Evolutionary conservation across 2,888 invertebrate species (phyloP), one percentile per base, ranked within the genome.

Genomic region (Agrochola lota): DNA sequence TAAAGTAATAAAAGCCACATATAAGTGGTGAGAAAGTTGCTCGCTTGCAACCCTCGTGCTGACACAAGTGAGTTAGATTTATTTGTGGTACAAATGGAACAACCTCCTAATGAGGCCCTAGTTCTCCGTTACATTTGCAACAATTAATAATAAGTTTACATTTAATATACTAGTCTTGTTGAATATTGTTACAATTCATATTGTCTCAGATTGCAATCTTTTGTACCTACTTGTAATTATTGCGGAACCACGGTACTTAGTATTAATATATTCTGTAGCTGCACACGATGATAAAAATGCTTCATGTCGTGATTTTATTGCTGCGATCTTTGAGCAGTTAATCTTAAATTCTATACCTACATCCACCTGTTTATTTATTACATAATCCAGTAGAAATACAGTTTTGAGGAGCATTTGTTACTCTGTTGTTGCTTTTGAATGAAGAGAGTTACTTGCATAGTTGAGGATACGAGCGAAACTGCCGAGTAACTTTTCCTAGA

Each of bases 41-140:
- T 46, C 67, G 84, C 81, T 70, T 83, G 62, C 35, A 60, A 59
- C 35, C 17, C 59, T 60, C 30, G 73, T 43, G 62, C 72, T 83
- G 83, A 85, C 84, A 89, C 83, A 74, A 81, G 75, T 87, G 76
- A 86, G 71, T 76, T 78, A 89, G 87, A 88, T 89, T 88, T 86
- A 89, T 89, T 86, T 83, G 80, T 78, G 63, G 70, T 79, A 75
- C 85, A 85, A 85, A 86, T 81, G 8, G 80, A 71, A 86, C 90
- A 84, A 86, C 88, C 89, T 88, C 89, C 81, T 89, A 89, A 89
- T 89, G 88, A 90, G 89, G 55, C 60, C 79, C 85, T 80, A 85
- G 85, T 86, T 90, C 87, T 84, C 85, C 73, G 79, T 86, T 89
- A 85, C 74, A 87, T 87, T 89, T 89, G 83, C 87, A 85, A 84